Evolutionary conservation across 2,797 vertebrate species (phyloP).

Genomic region (Typhlichthys eigenmanni): DNA sequence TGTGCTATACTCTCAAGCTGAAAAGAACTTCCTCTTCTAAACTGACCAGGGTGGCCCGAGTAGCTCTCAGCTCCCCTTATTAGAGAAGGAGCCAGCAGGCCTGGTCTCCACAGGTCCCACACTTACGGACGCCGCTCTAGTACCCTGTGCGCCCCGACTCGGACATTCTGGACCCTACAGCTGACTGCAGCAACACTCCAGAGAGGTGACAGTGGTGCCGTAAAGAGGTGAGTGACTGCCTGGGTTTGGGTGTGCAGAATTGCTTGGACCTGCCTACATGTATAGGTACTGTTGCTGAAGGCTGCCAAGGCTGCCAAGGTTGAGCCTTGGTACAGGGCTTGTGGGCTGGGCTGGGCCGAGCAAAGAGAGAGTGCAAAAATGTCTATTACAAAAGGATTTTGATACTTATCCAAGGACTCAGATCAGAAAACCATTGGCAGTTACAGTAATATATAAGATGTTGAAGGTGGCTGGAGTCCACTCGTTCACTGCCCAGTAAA

Average conservation of each 20-base stretch:
- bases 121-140: conserved; percentile 31
- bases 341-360: conserved; percentile 30
- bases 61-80: conserved; percentile 47
- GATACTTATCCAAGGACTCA: conserved; percentile 50
- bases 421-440: conserved; percentile 33
- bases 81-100: too few species aligned
- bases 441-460: conserved; percentile 38
- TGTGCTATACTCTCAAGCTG: conserved; percentile 71
- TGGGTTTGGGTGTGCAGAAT: conserved; percentile 27
- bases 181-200: conserved; percentile 40
- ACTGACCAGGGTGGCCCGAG: conserved; percentile 70
- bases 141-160: conserved; percentile 42
- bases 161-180: conserved; percentile 55
- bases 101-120: conserved; percentile 23
- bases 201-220: conserved; percentile 47
- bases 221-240: conserved; percentile 73
- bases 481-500: conserved; percentile 36
- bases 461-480: conserved; percentile 44
- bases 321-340: conserved; percentile 15
- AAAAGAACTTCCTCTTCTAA: conserved; percentile 72
- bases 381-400: conserved; percentile 34
- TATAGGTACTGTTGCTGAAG: conserved; percentile 5
- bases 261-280: conserved; percentile 18
- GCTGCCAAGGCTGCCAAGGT: conserved; percentile 5
- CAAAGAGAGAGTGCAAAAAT: not conserved